phyloP scores from a whole-genome alignment of 2,797 vertebrate genomes.

The Delichon dasypus region DNA sequence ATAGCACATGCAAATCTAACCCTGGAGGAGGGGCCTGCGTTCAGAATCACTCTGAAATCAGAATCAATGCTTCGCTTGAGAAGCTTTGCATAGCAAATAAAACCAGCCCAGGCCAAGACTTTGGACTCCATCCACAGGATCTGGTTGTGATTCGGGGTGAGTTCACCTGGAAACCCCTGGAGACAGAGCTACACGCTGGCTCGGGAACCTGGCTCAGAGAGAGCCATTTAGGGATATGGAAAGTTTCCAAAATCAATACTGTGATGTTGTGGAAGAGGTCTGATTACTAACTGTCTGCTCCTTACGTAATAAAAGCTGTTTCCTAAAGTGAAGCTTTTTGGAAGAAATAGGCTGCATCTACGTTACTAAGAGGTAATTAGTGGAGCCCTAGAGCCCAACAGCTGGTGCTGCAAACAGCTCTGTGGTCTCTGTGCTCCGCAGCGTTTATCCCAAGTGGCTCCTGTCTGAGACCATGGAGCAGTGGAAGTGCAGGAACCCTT shows the following conservation, averaged over 20 bases:
- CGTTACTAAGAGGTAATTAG: background rate
- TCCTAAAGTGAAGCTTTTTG: background rate
- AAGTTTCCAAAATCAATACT: background rate
- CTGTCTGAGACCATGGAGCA: background rate
- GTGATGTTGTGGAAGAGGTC: background rate
- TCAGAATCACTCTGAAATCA: background rate
- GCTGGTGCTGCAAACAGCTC: background rate
- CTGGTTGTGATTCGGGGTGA: fast-evolving
- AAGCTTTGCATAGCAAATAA: background rate
- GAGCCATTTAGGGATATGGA: background rate
- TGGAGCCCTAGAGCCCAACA: background rate
- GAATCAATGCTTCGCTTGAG: background rate
- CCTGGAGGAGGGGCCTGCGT: background rate
- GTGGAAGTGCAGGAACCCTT: background rate
- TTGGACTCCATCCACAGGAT: background rate
- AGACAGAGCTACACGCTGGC: fast-evolving
- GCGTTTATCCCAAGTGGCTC: fast-evolving
- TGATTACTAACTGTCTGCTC: background rate
- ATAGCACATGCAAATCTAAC: background rate
- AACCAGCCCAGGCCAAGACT: background rate
- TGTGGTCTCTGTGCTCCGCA: fast-evolving
- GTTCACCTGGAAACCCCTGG: background rate
- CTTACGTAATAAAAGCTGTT: background rate
- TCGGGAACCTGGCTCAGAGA: background rate
- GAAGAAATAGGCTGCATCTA: background rate